Conservation (phyloP, 2,888 invertebrate genomes). For the Quadriops clusia region DNA sequence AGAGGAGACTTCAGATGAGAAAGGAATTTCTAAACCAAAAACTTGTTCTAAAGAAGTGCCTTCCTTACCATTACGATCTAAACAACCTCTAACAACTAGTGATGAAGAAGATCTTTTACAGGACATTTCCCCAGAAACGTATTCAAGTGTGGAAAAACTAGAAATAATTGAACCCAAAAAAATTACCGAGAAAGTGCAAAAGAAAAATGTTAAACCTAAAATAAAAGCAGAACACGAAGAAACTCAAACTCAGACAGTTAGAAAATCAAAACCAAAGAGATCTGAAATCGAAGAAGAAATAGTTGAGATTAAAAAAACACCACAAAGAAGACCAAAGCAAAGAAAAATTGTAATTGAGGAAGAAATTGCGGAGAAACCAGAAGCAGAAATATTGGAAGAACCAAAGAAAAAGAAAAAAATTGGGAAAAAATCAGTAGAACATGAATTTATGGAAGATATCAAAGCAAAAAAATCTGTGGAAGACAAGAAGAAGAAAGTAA, state of each 20-base stretch:
- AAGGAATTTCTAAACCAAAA: no score
- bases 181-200: no score
- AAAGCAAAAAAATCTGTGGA: no score
- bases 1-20: no score
- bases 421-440: conserved; percentile 2
- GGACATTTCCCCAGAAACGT: no score
- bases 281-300: conserved; percentile 16
- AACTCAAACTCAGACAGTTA: background rate
- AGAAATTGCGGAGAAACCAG: conserved; percentile 11
- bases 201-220: conserved; percentile 5
- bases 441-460: no score
- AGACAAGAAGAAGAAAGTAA: no score
- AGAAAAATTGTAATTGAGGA: background rate
- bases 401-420: conserved; percentile 12
- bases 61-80: no score
- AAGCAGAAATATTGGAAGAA: conserved; percentile 14
- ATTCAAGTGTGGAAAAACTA: no score
- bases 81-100: no score
- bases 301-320: conserved; percentile 9
- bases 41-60: no score
- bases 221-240: conserved; percentile 3
- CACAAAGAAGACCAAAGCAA: conserved; percentile 14
- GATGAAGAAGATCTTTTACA: no score
- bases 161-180: conserved; percentile 6
- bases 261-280: conserved; percentile 3